Base-by-base conservation (phyloP, 2,797 vertebrate species). In the Lithobates sylvaticus region DNA sequence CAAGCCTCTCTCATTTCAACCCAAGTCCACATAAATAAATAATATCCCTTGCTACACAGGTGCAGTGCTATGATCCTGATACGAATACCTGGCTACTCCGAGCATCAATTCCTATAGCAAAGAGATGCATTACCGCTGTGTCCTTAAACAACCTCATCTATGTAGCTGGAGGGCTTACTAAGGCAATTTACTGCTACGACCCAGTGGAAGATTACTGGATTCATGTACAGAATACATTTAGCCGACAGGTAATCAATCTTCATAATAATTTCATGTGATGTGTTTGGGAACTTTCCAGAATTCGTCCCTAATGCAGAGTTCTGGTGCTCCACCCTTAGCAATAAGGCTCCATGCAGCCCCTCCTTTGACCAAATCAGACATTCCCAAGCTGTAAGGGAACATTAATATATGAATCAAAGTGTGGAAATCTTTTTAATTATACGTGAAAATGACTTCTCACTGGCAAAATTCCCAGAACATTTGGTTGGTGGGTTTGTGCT, bases 131-230 rank as follows among this genome's bases (percentile, higher is more conserved):
- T 91, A 97, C 98, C 0, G 98, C 98, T 0, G 98, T 99, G 82
- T 98, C 98, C 88, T 92, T 99, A 67, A 99, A 97, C 93, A 98
- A 98, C 88, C 88, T 99, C 89, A 95, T 99, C 90, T 99, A 99
- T 0, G 97, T 99, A 82, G 96, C 97, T 13, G 98, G 98, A 0
- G 98, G 98, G 12, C 96, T 99, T 88, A 99, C 97, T 89, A 98
- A 98, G 91, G 95, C 96, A 47, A 96, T 99, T 88, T 99, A 96
- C 93, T 99, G 98, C 93, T 99, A 99, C 1, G 98, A 99, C 90
- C 98, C 98, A 0, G 86, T 89, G 29, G 96, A 98, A 90, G 98
- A 99, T 93, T 98, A 97, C 93, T 99, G 98, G 98, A 98, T 99
- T 91, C 96, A 97, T 0, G 97, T 99, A 80, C 96, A 97, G 76